Evolutionary conservation across 2,113 vertebrate species (phyloP).

Genomic region (Vulpes vulpes): DNA sequence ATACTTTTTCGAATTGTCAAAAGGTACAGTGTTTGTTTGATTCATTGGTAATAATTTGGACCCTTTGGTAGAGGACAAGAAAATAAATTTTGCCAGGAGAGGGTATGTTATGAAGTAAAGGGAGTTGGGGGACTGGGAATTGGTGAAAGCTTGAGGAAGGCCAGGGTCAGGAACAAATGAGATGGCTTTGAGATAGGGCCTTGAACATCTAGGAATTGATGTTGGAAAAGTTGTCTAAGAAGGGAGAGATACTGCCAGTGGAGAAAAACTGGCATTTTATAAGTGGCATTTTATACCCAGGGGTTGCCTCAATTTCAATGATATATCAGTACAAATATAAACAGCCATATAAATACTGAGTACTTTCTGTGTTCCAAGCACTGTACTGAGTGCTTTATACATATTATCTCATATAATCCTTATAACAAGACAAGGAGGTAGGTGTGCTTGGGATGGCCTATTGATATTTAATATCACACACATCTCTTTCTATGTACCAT

Average conservation of each 20-base stretch:
- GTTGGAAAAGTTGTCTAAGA: background rate
- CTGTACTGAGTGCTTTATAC: background rate
- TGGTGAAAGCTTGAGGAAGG: background rate
- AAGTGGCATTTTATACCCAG: background rate
- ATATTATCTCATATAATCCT: background rate
- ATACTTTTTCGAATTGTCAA: background rate
- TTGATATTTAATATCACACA: background rate
- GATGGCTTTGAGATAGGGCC: background rate
- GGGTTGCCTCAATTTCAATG: background rate
- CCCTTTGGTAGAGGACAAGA: background rate
- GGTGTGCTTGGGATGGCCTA: background rate
- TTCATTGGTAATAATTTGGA: conserved; percentile 11
- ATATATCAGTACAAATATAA: background rate
- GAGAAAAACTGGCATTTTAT: background rate
- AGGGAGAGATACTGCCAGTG: background rate
- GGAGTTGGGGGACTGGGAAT: background rate
- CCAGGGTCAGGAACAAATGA: background rate
- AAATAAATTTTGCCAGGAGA: background rate
- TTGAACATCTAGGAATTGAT: background rate
- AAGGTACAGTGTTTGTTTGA: background rate
- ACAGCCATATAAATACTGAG: background rate
- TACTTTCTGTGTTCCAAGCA: background rate
- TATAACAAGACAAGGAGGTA: background rate
- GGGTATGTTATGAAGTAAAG: background rate
- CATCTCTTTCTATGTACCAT: background rate